These are phyloP conservation scores for Nibea coibor DNA, from an alignment of 2,113 vertebrate species.

Conservation along the genomic window DNA sequence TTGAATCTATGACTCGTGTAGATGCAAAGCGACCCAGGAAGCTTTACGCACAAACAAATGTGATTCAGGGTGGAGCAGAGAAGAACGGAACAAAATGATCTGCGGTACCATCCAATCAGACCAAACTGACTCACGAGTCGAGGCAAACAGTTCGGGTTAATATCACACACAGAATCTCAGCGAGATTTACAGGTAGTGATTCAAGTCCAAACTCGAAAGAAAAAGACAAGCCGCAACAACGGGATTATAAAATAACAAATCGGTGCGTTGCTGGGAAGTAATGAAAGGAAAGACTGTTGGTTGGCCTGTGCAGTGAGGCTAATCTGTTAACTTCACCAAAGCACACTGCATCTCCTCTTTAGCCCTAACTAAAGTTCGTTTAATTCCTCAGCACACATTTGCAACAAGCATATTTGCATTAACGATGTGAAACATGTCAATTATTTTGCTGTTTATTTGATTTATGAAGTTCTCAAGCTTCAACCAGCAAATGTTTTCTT, in stretches of 20 bases:
- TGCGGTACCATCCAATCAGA: not conserved
- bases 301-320: not conserved
- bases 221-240: not conserved
- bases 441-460: not conserved
- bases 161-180: not conserved
- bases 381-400: not conserved
- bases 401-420: slow-evolving; percentile 7
- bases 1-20: slow-evolving; percentile 50
- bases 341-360: not conserved
- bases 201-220: not conserved
- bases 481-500: not conserved
- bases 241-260: not conserved
- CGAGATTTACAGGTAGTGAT: not conserved
- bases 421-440: not conserved
- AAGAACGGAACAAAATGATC: not conserved
- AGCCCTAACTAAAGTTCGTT: not conserved
- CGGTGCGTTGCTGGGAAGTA: too few species aligned
- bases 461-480: not conserved
- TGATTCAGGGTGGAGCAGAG: not conserved
- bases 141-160: not conserved
- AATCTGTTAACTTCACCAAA: not conserved
- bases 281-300: not conserved
- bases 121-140: not conserved
- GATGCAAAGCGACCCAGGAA: slow-evolving; percentile 55
- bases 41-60: slow-evolving; percentile 44